These are phyloP conservation scores for Agraylea sexmaculata DNA, from an alignment of 1,140 invertebrate genomes.

Conservation along the genomic window DNA sequence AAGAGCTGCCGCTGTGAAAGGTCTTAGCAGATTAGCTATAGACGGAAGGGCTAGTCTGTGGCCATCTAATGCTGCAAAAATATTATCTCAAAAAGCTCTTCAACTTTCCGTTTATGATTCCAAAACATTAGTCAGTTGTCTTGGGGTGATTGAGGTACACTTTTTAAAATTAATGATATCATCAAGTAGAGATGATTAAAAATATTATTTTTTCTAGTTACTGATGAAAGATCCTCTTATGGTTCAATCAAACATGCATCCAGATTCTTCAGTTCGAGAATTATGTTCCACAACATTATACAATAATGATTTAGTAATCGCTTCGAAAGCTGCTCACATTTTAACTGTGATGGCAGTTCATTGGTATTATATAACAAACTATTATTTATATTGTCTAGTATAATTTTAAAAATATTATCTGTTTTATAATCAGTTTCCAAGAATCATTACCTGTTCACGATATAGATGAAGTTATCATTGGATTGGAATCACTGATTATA, in stretches of 20 bases:
- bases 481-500: slow-evolving; percentile 60
- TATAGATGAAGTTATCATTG: slow-evolving; percentile 49
- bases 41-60: slow-evolving; percentile 68
- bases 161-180: not conserved
- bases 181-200: slow-evolving; percentile 3
- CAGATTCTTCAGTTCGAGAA: slow-evolving; percentile 25
- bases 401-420: slow-evolving; percentile 2
- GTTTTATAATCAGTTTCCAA: slow-evolving; percentile 42
- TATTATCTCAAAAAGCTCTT: slow-evolving; percentile 38
- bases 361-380: slow-evolving; percentile 24
- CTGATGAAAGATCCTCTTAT: slow-evolving; percentile 25
- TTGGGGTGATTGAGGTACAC: slow-evolving; percentile 19
- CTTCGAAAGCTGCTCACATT: slow-evolving; percentile 32
- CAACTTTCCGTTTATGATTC: slow-evolving; percentile 11
- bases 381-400: slow-evolving; percentile 2
- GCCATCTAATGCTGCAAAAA: slow-evolving; percentile 56
- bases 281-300: slow-evolving; percentile 31
- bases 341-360: slow-evolving; percentile 30
- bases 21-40: slow-evolving; percentile 63
- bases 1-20: slow-evolving; percentile 59
- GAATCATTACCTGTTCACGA: slow-evolving; percentile 50
- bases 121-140: slow-evolving; percentile 14
- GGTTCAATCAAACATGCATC: slow-evolving; percentile 28
- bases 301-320: slow-evolving; percentile 26
- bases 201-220: slow-evolving; percentile 9